Base-by-base conservation (phyloP, 2,797 vertebrate genomes). In the Todus mexicanus region DNA sequence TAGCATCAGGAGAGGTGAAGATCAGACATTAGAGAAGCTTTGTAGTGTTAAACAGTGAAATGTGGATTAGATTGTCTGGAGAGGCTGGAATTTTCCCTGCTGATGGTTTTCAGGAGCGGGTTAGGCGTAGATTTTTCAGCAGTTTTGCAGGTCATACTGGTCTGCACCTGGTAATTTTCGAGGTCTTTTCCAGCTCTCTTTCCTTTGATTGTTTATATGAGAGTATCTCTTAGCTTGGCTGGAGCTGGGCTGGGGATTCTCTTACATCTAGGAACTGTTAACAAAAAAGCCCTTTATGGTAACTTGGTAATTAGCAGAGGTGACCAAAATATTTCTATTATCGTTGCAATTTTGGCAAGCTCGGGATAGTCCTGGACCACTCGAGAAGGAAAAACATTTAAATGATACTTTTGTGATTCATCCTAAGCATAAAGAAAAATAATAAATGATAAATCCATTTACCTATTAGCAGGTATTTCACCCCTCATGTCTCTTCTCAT, bases 11-110 rank as follows among this genome's bases (percentile, higher is more conserved):
- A 80, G 82, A 85, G 35, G 42, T 83, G 73, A 92, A 85, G 79
- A 89, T 87, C 82, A 94, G 82, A 85, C 47, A 12, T 54, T 21
- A 64, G 42, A 35, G 50, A 77, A 81, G 84, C 89, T 96, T 95
- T 94, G 87, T 89, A 95, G 91, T 91, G 91, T 61, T 93, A 95
- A 95, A 69, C 38, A 89, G 75, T 45, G 80, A 74, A 82, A 82
- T 64, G 89, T 79, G 48, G 60, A 93, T 92, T 92, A 80, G 82
- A 63, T 94, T 80, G 87, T 87, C 91, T 94, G 76, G 18, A 89
- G 29, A 92, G 79, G 50, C 42, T 87, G 84, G 84, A 92, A 94
- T 83, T 91, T 92, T 83, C 65, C 69, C 51, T 5, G 12, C 31
- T 59, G 42, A 47, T 77, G 22, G 37, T 22, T 87, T 89, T 76